A percentile compares a stretch with the other conserved stretches of the same genome.
Conservation (phyloP, 2,113 vertebrate species). For the Puffinus mauretanicus region DNA sequence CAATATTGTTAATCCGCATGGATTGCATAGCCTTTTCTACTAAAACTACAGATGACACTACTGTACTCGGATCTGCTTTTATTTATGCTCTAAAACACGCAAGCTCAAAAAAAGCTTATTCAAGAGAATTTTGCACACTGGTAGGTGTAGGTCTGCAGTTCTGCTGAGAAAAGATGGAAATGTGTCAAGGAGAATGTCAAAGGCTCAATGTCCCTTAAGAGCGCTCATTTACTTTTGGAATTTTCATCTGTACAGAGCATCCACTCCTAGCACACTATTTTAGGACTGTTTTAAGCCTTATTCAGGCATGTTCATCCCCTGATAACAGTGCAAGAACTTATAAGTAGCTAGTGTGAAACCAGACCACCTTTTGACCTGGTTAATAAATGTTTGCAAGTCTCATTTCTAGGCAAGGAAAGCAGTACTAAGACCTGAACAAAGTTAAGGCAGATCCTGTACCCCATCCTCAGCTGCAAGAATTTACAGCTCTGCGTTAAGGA, state of each 20-base stretch:
- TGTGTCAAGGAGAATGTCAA: constrained; percentile 47
- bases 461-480: not conserved
- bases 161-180: not conserved
- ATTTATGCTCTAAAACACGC: not conserved
- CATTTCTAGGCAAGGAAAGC: constrained; percentile 10
- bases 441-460: not conserved
- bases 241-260: constrained; percentile 7
- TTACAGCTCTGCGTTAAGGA: not conserved
- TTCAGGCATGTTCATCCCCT: not conserved
- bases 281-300: not conserved
- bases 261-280: constrained; percentile 40
- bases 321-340: not conserved
- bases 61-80: not conserved
- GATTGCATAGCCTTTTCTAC: not conserved
- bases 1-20: not conserved
- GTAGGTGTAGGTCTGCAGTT: not conserved
- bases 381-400: not conserved
- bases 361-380: constrained; percentile 6
- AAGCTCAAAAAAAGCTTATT: not conserved
- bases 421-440: not conserved
- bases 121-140: not conserved
- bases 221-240: not conserved
- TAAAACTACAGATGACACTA: not conserved
- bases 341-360: not conserved
- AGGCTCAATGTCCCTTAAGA: not conserved